Conservation (phyloP, 2,797 vertebrate genomes). For the Hypotaenidia philippensis region DNA sequence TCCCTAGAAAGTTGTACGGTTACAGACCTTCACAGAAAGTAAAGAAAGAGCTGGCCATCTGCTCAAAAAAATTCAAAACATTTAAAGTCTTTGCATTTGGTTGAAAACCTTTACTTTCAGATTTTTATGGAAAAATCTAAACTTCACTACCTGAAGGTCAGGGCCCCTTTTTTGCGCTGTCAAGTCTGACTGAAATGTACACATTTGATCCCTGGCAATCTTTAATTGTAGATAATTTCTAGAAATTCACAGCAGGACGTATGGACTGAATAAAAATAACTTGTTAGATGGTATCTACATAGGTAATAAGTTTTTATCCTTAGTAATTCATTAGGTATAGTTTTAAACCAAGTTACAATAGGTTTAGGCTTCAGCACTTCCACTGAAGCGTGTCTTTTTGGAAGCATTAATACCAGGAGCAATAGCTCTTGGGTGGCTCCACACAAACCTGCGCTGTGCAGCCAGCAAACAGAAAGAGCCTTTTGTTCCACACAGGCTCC, state of each 20-base stretch:
- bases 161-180: background rate
- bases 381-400: background rate
- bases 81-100: background rate
- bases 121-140: background rate
- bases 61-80: background rate
- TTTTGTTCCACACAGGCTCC: background rate
- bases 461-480: background rate
- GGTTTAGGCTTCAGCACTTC: background rate
- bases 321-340: background rate
- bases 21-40: background rate
- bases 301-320: background rate
- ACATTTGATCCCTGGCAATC: background rate
- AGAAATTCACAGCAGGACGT: background rate
- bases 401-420: background rate
- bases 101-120: background rate
- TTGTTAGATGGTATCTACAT: background rate
- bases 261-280: conserved; percentile 4
- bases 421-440: background rate
- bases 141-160: background rate
- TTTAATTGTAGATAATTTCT: background rate
- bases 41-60: rapidly evolving
- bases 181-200: background rate
- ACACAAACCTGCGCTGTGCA: background rate
- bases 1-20: background rate
- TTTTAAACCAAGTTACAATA: background rate